phyloP scores from a whole-genome alignment of 2,888 invertebrate species.

The Abrostola triplasia region DNA sequence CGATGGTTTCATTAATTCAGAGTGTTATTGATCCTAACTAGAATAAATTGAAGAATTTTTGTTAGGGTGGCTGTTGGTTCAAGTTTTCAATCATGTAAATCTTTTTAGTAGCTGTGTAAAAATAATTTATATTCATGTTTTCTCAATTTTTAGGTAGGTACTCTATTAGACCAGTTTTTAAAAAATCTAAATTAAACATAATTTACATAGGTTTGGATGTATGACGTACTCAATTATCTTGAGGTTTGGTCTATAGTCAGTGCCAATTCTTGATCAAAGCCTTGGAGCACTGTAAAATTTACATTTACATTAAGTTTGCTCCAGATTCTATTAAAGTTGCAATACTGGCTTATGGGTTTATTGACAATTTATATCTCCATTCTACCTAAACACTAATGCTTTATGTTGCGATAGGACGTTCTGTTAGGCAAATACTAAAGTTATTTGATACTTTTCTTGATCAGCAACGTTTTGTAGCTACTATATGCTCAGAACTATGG shows the following conservation, averaged over 20 bases:
- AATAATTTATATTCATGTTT: no score
- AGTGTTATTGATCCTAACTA: no score
- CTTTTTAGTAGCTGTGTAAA: no score
- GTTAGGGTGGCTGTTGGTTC: no score
- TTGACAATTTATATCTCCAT: constrained; percentile 72
- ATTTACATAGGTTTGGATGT: constrained; percentile 37
- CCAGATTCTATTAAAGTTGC: constrained; percentile 75
- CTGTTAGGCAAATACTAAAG: constrained; percentile 31
- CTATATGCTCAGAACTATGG: constrained; percentile 42
- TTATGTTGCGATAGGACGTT: constrained; percentile 56
- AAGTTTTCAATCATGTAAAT: no score
- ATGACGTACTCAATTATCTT: constrained; percentile 58
- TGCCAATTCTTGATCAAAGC: constrained; percentile 68
- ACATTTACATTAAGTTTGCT: constrained; percentile 78
- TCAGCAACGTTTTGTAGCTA: constrained; percentile 32
- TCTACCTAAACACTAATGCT: constrained; percentile 59
- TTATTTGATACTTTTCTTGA: constrained; percentile 42
- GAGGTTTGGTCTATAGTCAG: constrained; percentile 66
- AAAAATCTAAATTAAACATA: constrained; percentile 49
- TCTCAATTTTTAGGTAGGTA: no score
- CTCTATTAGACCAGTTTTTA: no score
- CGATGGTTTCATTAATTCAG: constrained; percentile 24
- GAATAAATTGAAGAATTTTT: no score
- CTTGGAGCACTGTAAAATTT: constrained; percentile 73
- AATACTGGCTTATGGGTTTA: constrained; percentile 70